Base-by-base conservation (phyloP, 2,888 invertebrate species). In the Drosophila antonietae region DNA sequence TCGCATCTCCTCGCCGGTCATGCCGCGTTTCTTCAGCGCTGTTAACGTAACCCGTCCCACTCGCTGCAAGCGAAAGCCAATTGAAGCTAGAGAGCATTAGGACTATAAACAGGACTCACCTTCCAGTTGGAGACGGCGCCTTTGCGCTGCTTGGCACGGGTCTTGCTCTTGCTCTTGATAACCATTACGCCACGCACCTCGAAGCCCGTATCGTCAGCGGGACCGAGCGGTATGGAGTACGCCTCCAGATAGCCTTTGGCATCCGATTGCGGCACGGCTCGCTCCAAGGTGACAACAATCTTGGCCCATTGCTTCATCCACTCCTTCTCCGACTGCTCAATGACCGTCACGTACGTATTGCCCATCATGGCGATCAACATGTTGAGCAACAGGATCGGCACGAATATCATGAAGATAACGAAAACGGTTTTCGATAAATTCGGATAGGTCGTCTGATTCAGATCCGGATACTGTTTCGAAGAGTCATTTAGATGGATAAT, bases 301-400 rank as follows among this genome's bases (percentile, higher is more conserved):
- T 99, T 99, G 0, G 99, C 99, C 98, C 99, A 99, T 97, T 98
- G 98, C 92, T 98, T 98, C 92, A 98, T 97, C 97, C 98, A 99
- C 92, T 99, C 99, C 93, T 99, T 99, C 93, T 99, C 99, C 41
- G 99, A 99, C 91, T 98, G 98, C 91, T 98, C 97, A 83, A 99
- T 99, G 69, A 99, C 98, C 85, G 97, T 97, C 0, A 98, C 98
- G 92, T 99, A 99, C 0, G 99, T 99, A 93, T 99, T 99, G 41
- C 99, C 99, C 99, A 99, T 99, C 99, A 99, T 99, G 76, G 99
- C 99, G 79, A 99, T 99, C 93, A 99, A 95, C 95, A 95, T 99
- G 95, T 99, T 99, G 15, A 99, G 95, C 88, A 99, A 93, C 56
- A 99, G 93, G 90, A 99, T 99, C 2, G 99, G 99, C 72, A 99